phyloP scores from a whole-genome alignment of 2,113 vertebrate genomes.

The Daphoenositta chrysoptera region DNA sequence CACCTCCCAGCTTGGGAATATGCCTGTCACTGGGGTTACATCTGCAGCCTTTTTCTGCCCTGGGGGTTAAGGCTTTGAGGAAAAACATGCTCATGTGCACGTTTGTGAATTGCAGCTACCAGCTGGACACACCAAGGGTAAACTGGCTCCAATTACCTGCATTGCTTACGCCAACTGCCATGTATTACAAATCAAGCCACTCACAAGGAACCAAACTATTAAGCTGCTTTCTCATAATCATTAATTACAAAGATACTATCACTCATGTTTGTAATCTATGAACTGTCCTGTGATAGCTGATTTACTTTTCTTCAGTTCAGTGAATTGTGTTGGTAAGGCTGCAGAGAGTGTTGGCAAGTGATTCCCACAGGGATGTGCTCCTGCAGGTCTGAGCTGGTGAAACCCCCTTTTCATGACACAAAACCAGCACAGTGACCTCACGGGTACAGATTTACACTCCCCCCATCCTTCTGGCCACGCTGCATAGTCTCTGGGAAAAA shows the following conservation, averaged over 20 bases:
- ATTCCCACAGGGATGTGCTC: not conserved
- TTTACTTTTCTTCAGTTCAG: conserved; percentile 9
- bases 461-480: not conserved
- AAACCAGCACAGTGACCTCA: not conserved
- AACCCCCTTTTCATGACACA: not conserved
- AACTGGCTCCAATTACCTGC: not conserved
- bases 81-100: not conserved
- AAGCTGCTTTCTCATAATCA: conserved; percentile 16
- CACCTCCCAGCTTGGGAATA: not conserved
- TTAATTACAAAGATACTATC: conserved; percentile 55
- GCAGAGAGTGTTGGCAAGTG: not conserved
- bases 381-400: not conserved
- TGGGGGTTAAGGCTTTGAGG: not conserved
- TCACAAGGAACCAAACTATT: conserved; percentile 26
- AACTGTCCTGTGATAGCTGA: not conserved
- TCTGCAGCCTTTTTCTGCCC: not conserved
- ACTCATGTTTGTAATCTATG: conserved; percentile 18
- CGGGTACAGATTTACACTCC: not conserved
- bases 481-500: not conserved
- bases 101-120: not conserved
- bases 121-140: not conserved
- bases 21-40: not conserved
- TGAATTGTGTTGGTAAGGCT: conserved; percentile 4
- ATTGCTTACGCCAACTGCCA: not conserved
- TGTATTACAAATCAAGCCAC: conserved; percentile 23